Evolutionary conservation across 2,888 invertebrate genomes (phyloP).

Genomic region (Amorpha juglandis): DNA sequence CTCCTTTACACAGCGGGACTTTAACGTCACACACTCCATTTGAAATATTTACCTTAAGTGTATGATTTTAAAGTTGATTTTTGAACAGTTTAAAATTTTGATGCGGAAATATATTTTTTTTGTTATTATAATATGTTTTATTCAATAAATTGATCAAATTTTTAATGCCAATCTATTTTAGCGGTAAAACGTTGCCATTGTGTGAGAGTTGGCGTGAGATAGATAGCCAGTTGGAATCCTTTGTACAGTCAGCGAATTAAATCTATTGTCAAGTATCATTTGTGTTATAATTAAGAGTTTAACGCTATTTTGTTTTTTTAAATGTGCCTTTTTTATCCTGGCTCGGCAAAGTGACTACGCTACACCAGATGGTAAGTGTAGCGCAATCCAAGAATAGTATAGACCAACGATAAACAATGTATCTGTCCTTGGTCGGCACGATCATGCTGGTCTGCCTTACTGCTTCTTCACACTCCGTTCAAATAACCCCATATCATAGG

Average conservation of each 20-base stretch:
- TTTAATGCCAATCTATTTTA: constrained; percentile 23
- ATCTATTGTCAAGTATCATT: constrained; percentile 19
- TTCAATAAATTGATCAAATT: constrained; percentile 19
- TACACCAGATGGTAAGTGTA: too few relatives aligned
- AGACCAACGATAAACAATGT: too few relatives aligned
- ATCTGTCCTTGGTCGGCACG: too few relatives aligned
- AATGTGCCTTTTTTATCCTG: background rate
- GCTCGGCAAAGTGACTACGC: too few relatives aligned
- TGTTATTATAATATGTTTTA: background rate
- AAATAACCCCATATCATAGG: too few relatives aligned
- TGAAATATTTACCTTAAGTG: background rate
- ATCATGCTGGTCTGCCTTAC: too few relatives aligned
- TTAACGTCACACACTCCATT: background rate
- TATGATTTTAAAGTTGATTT: background rate
- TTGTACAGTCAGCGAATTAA: constrained; percentile 1
- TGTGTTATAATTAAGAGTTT: constrained; percentile 16
- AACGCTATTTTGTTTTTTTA: constrained; percentile 13
- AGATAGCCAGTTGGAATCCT: constrained; percentile 9
- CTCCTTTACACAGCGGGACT: constrained; percentile 29
- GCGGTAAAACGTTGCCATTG: constrained; percentile 17
- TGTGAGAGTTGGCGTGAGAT: constrained; percentile 5
- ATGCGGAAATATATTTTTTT: background rate
- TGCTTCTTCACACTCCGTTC: too few relatives aligned
- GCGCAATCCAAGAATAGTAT: too few relatives aligned
- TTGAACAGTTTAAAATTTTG: background rate